These are phyloP conservation scores for Drosophila histrio DNA, from an alignment of 2,888 invertebrate genomes.

Conservation along the genomic window DNA sequence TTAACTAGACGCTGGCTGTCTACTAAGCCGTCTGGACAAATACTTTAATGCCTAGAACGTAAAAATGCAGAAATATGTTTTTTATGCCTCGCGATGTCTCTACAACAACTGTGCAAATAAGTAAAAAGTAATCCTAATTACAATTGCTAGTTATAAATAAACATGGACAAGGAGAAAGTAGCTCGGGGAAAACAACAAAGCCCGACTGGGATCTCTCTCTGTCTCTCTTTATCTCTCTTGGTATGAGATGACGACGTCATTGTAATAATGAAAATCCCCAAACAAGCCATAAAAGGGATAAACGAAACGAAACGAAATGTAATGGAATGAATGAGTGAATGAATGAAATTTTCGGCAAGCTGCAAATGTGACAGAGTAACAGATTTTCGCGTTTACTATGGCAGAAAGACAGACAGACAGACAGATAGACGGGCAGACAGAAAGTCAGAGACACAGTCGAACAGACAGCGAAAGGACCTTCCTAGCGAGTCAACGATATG, in stretches of 20 bases:
- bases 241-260: constrained; percentile 55
- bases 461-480: constrained; percentile 20
- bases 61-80: constrained; percentile 74
- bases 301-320: constrained; percentile 58
- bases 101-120: constrained; percentile 74
- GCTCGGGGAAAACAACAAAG: constrained; percentile 25
- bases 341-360: constrained; percentile 62
- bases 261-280: constrained; percentile 77
- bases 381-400: constrained; percentile 49
- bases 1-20: constrained; percentile 44
- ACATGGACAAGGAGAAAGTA: constrained; percentile 62
- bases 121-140: constrained; percentile 79
- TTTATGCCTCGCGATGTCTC: constrained; percentile 56
- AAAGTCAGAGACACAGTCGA: constrained; percentile 14
- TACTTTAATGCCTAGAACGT: constrained; percentile 67
- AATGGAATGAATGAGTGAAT: constrained; percentile 36
- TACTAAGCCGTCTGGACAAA: constrained; percentile 71
- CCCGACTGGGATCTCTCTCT: constrained; percentile 1
- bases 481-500: constrained; percentile 35
- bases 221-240: background rate
- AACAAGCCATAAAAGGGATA: constrained; percentile 80
- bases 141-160: constrained; percentile 79
- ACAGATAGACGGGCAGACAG: constrained; percentile 2
- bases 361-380: constrained; percentile 63
- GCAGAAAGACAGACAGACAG: constrained; percentile 22